These are phyloP conservation scores for Meandrina meandrites DNA, from an alignment of 92 coral and sea anemone genomes.

Conservation along the genomic window DNA sequence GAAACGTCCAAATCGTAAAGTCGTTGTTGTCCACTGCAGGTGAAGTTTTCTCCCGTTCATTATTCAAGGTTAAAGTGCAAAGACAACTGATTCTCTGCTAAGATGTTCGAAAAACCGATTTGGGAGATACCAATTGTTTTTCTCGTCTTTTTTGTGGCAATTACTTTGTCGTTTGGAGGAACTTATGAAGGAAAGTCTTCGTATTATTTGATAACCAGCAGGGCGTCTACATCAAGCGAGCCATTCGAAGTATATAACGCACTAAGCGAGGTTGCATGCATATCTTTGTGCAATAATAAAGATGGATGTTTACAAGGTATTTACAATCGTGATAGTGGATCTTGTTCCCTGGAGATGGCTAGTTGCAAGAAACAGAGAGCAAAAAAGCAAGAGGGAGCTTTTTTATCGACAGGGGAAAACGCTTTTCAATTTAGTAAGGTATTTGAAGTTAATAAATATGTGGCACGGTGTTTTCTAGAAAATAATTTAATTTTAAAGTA, in stretches of 20 bases:
- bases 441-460: neutral
- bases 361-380: neutral
- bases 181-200: neutral
- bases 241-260: neutral
- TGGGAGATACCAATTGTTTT: neutral
- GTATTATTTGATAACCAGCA: neutral
- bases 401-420: neutral
- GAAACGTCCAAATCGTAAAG: neutral
- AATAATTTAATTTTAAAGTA: neutral
- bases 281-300: conserved; percentile 10
- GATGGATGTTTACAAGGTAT: neutral
- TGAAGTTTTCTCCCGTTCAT: neutral
- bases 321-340: neutral
- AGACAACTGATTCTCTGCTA: neutral
- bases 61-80: neutral
- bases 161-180: neutral
- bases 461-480: neutral
- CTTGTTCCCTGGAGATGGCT: neutral
- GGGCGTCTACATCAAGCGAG: neutral
- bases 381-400: neutral
- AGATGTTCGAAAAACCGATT: neutral
- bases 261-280: neutral
- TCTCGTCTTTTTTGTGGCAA: neutral
- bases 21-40: neutral
- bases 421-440: neutral